phyloP scores from a whole-genome alignment of 2,888 invertebrate genomes.

The Lamproptera curius region DNA sequence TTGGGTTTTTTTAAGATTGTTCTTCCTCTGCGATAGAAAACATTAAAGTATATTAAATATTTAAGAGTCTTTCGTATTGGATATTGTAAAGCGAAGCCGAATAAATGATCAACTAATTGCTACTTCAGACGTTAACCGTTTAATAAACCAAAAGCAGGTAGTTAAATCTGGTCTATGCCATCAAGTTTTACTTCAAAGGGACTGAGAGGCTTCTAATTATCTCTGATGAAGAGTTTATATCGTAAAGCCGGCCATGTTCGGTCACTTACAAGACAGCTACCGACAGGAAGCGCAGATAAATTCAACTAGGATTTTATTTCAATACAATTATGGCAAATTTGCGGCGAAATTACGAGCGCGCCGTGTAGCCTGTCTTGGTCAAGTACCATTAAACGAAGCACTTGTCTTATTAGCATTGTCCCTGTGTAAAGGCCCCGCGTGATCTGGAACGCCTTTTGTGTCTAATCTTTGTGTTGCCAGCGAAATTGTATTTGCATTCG shows the following conservation, averaged over 20 bases:
- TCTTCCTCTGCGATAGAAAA: no score
- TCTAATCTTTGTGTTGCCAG: slow-evolving; percentile 36
- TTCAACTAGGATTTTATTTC: slow-evolving; percentile 8
- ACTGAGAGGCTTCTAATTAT: no score
- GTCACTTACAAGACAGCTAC: slow-evolving; percentile 2
- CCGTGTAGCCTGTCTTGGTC: slow-evolving; percentile 57
- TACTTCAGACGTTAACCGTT: no score
- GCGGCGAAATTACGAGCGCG: slow-evolving; percentile 28
- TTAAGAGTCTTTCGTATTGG: no score
- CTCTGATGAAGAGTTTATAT: slow-evolving; percentile 7
- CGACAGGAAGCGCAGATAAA: slow-evolving; percentile 9
- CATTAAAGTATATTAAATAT: no score
- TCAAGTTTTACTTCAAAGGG: no score
- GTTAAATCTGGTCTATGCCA: no score
- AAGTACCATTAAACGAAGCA: slow-evolving; percentile 49
- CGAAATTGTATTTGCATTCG: slow-evolving; percentile 26
- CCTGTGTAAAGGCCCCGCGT: slow-evolving; percentile 49
- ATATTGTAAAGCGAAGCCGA: no score
- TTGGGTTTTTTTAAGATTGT: no score
- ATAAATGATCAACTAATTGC: no score
- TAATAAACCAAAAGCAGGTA: no score
- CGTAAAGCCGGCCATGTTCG: background rate
- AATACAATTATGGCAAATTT: slow-evolving; percentile 17
- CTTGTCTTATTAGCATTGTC: slow-evolving; percentile 67
- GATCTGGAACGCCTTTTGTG: slow-evolving; percentile 63